A percentile compares a stretch with the other conserved stretches of the same genome.
Evolutionary conservation across 2,797 vertebrate species (phyloP).

Genomic region (Pangasius larnaudii): DNA sequence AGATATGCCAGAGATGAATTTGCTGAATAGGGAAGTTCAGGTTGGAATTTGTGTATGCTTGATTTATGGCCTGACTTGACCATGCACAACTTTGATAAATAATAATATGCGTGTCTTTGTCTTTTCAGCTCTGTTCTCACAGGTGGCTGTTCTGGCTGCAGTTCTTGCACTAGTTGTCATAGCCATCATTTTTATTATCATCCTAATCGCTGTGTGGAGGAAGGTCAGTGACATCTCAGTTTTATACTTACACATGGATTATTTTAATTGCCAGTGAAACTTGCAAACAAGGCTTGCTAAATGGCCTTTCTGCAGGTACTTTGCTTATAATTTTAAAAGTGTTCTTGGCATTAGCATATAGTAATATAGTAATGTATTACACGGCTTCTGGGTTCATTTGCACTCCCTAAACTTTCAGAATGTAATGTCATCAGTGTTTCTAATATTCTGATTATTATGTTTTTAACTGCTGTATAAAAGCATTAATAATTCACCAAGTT

Average conservation of each 20-base stretch:
- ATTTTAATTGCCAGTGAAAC: background rate
- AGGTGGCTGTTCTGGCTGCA: constrained; percentile 89
- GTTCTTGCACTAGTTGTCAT: constrained; percentile 89
- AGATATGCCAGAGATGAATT: background rate
- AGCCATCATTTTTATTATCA: constrained; percentile 87
- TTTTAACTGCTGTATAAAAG: background rate
- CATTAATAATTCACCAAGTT: background rate
- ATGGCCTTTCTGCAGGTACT: background rate
- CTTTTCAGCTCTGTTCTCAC: constrained; percentile 85
- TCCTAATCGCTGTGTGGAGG: constrained; percentile 91
- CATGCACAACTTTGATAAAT: background rate
- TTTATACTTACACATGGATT: background rate
- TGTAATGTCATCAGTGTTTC: background rate
- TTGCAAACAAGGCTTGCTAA: background rate
- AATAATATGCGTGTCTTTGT: background rate
- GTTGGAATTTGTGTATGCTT: background rate
- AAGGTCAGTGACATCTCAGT: constrained; percentile 79
- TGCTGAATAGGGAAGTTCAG: background rate
- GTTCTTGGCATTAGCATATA: background rate
- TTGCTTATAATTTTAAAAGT: background rate
- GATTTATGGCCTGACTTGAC: background rate
- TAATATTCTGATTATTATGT: background rate
- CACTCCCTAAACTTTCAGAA: too few relatives aligned
- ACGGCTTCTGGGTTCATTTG: background rate
- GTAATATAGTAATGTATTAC: background rate